Base-by-base conservation (phyloP, 2,113 vertebrate genomes). In the Hippoglossus stenolepis region DNA sequence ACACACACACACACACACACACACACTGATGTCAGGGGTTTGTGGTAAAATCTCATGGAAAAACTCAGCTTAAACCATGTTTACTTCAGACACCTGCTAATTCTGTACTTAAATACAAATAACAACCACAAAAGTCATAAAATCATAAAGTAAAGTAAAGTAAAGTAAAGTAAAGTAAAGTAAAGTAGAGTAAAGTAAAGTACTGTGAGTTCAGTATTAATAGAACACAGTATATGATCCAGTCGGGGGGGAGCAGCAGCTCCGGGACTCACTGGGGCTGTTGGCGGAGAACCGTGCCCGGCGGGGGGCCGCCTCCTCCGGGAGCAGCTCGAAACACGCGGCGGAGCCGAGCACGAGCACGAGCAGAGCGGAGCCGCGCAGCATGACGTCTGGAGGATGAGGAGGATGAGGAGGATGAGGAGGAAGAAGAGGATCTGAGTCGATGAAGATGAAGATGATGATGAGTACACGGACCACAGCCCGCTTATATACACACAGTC, bases 251-350 rank as follows among this genome's bases (percentile, higher is more conserved):
- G 1, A 49, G 13, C 4, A 11, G 45, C 45, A 49, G 38, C 38
- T 40, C 31, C 38, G 11, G n/a, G 24, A 89, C 94, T 94, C 87
- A 95, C 94, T 75, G 0, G 92, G 93, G 87, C 91, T 94, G 92
- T 91, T 95, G 67, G 92, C 10, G 54, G 93, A 91, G 85, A 94
- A 94, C 1, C 93, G 89, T 0, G 93, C 91, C 79, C 91, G 91
- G 80, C 93, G 92, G 1, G 92, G 79, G 21, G 89, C 87, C 2
- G 79, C 73, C 53, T 91, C 91, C 58, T 90, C 85, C 14, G 85
- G 85, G 45, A 86, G 79, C 64, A 84, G 26, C 78, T 91, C 75
- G 71, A 92, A 91, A 58, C 80, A 80, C 5, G 65, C 61, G 49
- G 85, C 53, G 47, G 69, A 12, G 74, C 73, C 53, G 79, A 93